Evolutionary conservation across 2,113 vertebrate species (phyloP).

Genomic region (Rhea pennata): DNA sequence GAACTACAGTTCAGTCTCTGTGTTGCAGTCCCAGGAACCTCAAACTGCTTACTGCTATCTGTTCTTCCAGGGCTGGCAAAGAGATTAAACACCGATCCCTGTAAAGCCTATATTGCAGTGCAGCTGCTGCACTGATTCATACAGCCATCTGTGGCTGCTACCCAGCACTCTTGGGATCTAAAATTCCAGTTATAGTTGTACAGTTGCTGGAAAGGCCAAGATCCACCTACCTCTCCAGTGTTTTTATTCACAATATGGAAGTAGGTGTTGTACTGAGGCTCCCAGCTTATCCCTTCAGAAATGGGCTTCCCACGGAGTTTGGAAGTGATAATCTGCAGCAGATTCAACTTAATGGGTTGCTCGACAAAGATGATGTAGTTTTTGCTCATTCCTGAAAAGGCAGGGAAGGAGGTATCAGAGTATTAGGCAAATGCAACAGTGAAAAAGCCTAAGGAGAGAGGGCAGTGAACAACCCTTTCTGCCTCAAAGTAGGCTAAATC

Average conservation of each 20-base stretch:
- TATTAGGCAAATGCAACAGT: background rate
- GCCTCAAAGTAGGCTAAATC: background rate
- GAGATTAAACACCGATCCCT: background rate
- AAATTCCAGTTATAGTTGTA: background rate
- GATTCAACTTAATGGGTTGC: slow-evolving; percentile 89
- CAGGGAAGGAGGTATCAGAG: background rate
- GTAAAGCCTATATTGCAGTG: background rate
- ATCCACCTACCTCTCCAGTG: slow-evolving; percentile 83
- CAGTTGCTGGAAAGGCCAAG: background rate
- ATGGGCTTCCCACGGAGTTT: slow-evolving; percentile 81
- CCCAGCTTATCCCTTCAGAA: slow-evolving; percentile 86
- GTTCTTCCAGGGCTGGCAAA: background rate
- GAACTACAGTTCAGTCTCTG: background rate
- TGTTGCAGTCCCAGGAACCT: background rate
- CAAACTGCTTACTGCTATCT: background rate
- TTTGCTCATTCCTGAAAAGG: slow-evolving; percentile 87
- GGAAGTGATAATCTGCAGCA: slow-evolving; percentile 86
- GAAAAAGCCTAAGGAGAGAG: background rate
- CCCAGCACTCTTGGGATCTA: background rate
- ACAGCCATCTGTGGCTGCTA: background rate
- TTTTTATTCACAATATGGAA: slow-evolving; percentile 89
- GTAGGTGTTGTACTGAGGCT: slow-evolving; percentile 86
- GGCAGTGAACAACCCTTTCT: background rate
- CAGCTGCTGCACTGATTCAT: background rate
- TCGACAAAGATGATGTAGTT: slow-evolving; percentile 95